Evolutionary conservation across 2,113 vertebrate species (phyloP).

Genomic region (Sturnira hondurensis): DNA sequence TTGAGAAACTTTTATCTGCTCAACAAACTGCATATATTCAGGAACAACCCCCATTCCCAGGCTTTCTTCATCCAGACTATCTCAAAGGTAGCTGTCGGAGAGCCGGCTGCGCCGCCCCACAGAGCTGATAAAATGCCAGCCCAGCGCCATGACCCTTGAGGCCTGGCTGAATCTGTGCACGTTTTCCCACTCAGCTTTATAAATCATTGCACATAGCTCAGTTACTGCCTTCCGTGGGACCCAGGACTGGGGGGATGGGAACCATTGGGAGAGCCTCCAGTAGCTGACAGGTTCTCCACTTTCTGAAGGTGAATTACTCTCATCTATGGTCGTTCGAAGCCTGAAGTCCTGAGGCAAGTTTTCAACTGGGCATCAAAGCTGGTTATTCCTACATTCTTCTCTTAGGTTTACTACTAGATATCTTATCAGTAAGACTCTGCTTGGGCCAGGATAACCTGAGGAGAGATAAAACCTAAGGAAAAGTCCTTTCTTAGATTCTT

Average conservation of each 20-base stretch:
- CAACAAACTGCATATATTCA: constrained; percentile 14
- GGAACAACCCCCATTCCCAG: constrained; percentile 36
- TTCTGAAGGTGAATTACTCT: neutral
- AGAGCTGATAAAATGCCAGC: constrained; percentile 47
- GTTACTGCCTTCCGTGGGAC: neutral
- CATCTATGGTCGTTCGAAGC: neutral
- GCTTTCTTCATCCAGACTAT: constrained; percentile 39
- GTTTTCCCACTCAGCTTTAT: constrained; percentile 27
- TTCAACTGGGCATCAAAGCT: neutral
- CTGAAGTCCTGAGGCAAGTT: neutral
- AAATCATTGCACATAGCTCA: neutral
- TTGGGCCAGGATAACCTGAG: neutral
- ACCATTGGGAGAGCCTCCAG: neutral
- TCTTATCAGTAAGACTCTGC: neutral
- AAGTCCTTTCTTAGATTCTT: neutral
- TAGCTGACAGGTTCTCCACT: neutral
- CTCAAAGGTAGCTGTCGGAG: constrained; percentile 24
- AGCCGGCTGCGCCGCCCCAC: neutral
- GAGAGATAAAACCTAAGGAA: neutral
- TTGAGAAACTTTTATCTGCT: constrained; percentile 36
- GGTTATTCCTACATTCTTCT: neutral
- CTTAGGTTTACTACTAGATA: neutral
- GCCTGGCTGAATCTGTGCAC: neutral
- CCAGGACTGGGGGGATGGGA: neutral
- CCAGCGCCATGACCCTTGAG: constrained; percentile 32